Evolutionary conservation across 2,888 invertebrate species (phyloP).

Genomic region (Pammene aurita): DNA sequence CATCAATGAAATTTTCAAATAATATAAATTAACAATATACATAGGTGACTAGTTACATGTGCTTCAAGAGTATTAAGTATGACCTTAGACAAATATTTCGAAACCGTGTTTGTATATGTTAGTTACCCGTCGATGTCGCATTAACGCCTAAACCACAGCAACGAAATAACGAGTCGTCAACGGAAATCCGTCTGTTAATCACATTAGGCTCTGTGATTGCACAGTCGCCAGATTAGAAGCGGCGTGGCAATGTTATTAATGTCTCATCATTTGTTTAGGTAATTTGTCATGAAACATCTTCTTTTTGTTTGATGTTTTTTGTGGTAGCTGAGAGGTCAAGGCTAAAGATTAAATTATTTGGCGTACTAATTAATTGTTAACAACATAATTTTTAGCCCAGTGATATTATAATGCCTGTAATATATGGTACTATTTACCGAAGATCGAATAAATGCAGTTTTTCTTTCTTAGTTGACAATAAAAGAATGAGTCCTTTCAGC

Average conservation of each 20-base stretch:
- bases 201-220: slow-evolving; percentile 26
- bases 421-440: too few species aligned
- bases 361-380: too few species aligned
- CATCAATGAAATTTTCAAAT: too few species aligned
- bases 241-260: slow-evolving; percentile 1
- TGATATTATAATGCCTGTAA: too few species aligned
- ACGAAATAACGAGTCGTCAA: slow-evolving; percentile 29
- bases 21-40: too few species aligned
- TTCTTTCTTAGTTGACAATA: too few species aligned
- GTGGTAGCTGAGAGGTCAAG: background rate
- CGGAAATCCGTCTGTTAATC: slow-evolving; percentile 37
- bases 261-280: too few species aligned
- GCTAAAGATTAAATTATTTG: too few species aligned
- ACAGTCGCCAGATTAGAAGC: slow-evolving; percentile 12
- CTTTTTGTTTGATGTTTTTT: background rate
- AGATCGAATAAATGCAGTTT: too few species aligned
- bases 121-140: slow-evolving; percentile 14
- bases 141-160: slow-evolving; percentile 26
- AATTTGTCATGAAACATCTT: background rate
- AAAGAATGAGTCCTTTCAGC: too few species aligned
- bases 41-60: too few species aligned
- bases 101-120: slow-evolving; percentile 21
- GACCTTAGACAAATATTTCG: background rate
- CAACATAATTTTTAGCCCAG: too few species aligned
- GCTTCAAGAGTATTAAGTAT: background rate